A percentile compares a stretch with the other conserved stretches of the same genome.
Conservation (phyloP, 2,113 vertebrate species). For the Scomber colias region DNA sequence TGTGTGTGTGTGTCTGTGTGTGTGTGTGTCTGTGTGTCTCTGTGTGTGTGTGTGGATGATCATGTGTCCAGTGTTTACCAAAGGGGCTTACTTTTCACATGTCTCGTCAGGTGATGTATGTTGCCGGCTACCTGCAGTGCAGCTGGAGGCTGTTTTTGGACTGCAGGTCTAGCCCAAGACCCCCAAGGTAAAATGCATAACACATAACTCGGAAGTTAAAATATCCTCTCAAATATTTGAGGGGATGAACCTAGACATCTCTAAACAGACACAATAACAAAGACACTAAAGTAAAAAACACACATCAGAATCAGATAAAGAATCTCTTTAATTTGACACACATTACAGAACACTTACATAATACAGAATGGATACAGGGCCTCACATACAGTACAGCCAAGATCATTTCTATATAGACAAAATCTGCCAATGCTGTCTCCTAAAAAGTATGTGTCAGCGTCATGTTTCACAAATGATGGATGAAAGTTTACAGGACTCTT, state of each 20-base stretch:
- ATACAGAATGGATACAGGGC: neutral
- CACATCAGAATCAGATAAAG: neutral
- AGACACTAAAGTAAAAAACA: neutral
- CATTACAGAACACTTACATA: neutral
- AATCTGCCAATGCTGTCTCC: no score
- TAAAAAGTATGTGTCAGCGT: no score
- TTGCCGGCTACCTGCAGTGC: slow-evolving; percentile 43
- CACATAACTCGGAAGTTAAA: neutral
- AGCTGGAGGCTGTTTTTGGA: slow-evolving; percentile 44
- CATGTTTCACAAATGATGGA: no score
- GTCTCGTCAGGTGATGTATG: slow-evolving; percentile 62
- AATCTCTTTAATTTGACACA: neutral
- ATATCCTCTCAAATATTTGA: neutral
- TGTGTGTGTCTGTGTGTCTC: no score
- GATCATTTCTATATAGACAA: no score
- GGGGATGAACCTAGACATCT: neutral
- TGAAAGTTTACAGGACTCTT: no score
- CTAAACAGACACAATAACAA: neutral
- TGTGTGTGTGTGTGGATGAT: slow-evolving; percentile 10
- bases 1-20: slow-evolving; percentile 12
- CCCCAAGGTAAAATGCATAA: neutral
- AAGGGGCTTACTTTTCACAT: slow-evolving; percentile 51
- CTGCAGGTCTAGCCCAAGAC: neutral
- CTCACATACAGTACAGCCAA: neutral
- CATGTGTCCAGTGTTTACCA: slow-evolving; percentile 16